Evolutionary conservation across 2,797 vertebrate genomes (phyloP), one percentile per base, ranked within the genome.

Genomic region (Phoxinus dragarum): DNA sequence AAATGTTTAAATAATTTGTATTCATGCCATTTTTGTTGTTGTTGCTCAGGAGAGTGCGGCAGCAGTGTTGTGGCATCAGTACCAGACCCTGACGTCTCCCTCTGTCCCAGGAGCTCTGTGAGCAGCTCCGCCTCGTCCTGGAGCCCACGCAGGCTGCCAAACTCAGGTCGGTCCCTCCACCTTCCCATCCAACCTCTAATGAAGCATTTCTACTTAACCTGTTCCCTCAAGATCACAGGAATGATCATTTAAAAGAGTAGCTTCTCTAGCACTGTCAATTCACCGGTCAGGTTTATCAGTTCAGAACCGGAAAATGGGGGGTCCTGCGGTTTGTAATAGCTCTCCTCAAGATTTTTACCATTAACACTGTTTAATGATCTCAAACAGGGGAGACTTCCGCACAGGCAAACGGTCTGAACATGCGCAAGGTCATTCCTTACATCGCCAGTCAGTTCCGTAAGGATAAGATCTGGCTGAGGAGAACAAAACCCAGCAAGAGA

Each of bases 361-460:
- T 42, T 78, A 61, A 61, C 14, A 61, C 54, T 10, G 23, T 44
- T 78, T 61, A 44, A 31, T 78, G 14, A 42, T 78, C 4, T 47
- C 14, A 38, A 16, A 68, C 79, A 99, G 98, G 92, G 98, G 98
- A 3, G 98, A 99, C 86, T 99, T 96, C 92, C 96, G 98, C 85
- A 99, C 98, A 0, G 98, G 98, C 80, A 99, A 99, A 88, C 95
- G 98, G 16, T n/a, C 91, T 99, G 73, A 99, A 99, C 94, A 99
- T 99, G 97, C 96, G 97, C 44, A 99, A 99, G 92, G 97, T 99
- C 83, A 99, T 99, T 86, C 98, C 98, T 0, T 99, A 99, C 90
- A 97, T 99, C 38, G 98, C 98, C 89, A 99, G 98, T 86, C 97
- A 99, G 90, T 99, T 99, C 93, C 96, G 98, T 4, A 99, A 99